phyloP scores from a whole-genome alignment of 2,888 invertebrate species.

The Chirona hameri region DNA sequence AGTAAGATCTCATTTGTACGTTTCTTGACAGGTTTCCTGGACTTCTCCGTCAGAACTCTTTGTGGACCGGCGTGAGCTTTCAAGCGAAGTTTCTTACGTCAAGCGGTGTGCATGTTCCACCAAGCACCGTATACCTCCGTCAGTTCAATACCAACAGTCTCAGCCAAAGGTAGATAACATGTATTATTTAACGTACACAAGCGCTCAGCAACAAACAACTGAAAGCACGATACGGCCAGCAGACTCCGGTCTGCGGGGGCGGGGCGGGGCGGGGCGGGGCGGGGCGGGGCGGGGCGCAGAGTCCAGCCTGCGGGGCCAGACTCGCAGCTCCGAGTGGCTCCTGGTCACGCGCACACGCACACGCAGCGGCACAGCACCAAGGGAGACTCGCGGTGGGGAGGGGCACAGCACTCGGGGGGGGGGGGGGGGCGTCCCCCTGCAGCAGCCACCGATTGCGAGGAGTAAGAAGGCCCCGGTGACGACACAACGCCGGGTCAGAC shows the following conservation, averaged over 20 bases:
- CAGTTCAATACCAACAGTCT: no score
- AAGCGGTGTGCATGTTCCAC: no score
- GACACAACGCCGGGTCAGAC: background rate
- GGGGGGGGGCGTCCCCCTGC: background rate
- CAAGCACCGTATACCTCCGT: no score
- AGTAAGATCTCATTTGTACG: no score
- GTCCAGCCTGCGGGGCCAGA: no score
- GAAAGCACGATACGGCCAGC: background rate
- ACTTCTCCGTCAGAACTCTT: no score
- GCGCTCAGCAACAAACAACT: constrained; percentile 7
- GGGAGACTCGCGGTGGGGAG: background rate
- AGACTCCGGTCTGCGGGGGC: no score
- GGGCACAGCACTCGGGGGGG: background rate
- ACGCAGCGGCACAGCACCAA: background rate
- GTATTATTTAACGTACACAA: constrained; percentile 4
- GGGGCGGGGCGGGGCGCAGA: background rate
- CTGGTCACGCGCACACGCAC: background rate
- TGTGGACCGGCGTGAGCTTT: no score
- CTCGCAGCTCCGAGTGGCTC: background rate
- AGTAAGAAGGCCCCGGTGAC: background rate
- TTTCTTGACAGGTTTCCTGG: no score
- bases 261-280: background rate
- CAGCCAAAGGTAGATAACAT: constrained; percentile 3
- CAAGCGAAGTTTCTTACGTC: no score
- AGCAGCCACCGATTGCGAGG: background rate